These are phyloP conservation scores for Lasaia peninsularis DNA, from an alignment of 1,140 invertebrate species.

Conservation along the genomic window DNA sequence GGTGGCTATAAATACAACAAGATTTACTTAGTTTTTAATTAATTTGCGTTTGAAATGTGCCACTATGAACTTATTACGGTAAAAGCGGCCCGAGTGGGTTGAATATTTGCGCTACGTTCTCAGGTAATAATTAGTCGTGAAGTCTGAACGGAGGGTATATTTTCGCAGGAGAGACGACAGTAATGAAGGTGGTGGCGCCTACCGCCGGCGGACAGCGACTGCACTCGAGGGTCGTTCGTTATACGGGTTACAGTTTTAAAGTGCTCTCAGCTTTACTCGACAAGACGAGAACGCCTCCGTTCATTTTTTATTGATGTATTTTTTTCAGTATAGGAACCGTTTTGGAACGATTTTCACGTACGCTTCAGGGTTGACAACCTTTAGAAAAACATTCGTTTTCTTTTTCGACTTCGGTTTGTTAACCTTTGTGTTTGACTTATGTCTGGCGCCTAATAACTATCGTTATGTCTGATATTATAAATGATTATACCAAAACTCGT, in stretches of 20 bases:
- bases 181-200: slow-evolving; percentile 44
- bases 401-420: no score
- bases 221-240: slow-evolving; percentile 58
- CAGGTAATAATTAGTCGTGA: slow-evolving; percentile 15
- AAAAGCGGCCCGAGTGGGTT: slow-evolving; percentile 3
- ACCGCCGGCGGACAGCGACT: slow-evolving; percentile 31
- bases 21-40: slow-evolving; percentile 6
- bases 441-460: no score
- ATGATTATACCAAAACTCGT: no score
- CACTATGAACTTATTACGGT: slow-evolving; percentile 7
- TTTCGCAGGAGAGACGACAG: slow-evolving; percentile 14
- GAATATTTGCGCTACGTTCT: slow-evolving; percentile 11
- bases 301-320: slow-evolving; percentile 51
- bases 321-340: slow-evolving; percentile 26
- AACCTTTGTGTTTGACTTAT: no score
- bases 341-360: slow-evolving; percentile 15
- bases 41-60: slow-evolving; percentile 7
- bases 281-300: slow-evolving; percentile 54
- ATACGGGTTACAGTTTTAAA: slow-evolving; percentile 58
- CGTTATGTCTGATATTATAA: no score
- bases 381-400: neutral
- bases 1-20: no score
- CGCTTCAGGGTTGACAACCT: slow-evolving; percentile 13
- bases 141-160: slow-evolving; percentile 11
- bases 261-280: slow-evolving; percentile 60